Percentiles rank a stretch among this genome's conserved stretches.
These are phyloP conservation scores for Dryocosmus kuriphilus DNA, from an alignment of 2,888 invertebrate species.

Conservation along the genomic window DNA sequence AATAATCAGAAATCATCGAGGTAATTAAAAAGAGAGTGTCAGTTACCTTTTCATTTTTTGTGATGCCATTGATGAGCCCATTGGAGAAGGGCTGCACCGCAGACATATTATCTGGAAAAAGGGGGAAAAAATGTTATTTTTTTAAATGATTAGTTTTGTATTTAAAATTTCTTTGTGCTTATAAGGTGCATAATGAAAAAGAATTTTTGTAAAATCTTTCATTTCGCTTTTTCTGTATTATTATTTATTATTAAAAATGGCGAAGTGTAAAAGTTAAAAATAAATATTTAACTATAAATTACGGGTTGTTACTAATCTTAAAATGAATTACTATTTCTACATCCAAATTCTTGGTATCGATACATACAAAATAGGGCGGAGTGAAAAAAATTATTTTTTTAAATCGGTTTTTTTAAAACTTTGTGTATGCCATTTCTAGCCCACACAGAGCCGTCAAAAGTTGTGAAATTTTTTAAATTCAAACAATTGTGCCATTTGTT, in stretches of 20 bases:
- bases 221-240: background rate
- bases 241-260: background rate
- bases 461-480: too few species aligned
- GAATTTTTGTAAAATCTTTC: background rate
- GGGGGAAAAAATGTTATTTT: constrained; percentile 25
- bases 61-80: constrained; percentile 65
- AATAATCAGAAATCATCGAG: background rate
- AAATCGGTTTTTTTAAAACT: too few species aligned
- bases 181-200: background rate
- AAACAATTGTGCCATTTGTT: too few species aligned
- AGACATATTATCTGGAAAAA: constrained; percentile 69
- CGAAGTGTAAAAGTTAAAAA: too few species aligned
- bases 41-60: constrained; percentile 67
- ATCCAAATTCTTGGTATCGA: background rate
- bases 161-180: background rate
- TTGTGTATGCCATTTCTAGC: too few species aligned
- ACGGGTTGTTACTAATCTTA: background rate
- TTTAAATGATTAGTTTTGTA: constrained; percentile 9
- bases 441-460: too few species aligned
- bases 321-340: background rate
- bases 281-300: too few species aligned
- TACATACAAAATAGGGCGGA: background rate
- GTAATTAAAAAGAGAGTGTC: background rate
- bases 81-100: constrained; percentile 66
- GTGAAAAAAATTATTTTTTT: too few species aligned